These are phyloP conservation scores for Sepioteuthis lessoniana DNA, from an alignment of 2,888 invertebrate genomes.

Conservation along the genomic window DNA sequence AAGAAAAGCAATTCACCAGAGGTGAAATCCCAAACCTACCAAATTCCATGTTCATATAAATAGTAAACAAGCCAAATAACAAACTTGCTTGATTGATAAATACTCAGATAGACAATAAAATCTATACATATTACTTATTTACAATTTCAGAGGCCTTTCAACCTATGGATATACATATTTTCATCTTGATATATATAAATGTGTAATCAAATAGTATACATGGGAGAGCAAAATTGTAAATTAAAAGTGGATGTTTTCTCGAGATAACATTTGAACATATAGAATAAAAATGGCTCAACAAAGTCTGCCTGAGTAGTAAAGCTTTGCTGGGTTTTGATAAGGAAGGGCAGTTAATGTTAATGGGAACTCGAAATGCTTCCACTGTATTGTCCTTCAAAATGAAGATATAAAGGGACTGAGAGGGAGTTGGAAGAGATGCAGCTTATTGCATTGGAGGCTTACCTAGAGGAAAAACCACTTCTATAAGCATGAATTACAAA, in stretches of 20 bases:
- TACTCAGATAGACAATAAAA: neutral
- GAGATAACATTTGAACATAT: neutral
- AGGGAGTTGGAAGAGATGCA: neutral
- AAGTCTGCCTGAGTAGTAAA: neutral
- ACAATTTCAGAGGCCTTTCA: neutral
- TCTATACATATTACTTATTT: neutral
- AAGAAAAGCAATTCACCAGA: neutral
- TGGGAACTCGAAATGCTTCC: neutral
- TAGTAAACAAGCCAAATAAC: neutral
- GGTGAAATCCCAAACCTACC: neutral
- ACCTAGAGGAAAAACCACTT: neutral
- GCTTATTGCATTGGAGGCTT: neutral
- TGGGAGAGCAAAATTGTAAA: neutral
- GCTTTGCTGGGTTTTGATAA: constrained; percentile 33
- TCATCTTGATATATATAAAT: neutral
- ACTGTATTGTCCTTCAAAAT: neutral
- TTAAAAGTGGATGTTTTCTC: neutral
- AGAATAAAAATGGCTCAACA: constrained; percentile 9
- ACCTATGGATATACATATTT: neutral
- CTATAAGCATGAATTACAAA: neutral
- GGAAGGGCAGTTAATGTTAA: constrained; percentile 33
- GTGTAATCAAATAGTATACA: neutral
- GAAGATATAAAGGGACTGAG: neutral
- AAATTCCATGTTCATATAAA: neutral
- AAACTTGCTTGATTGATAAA: constrained; percentile 18